Evolutionary conservation across 2,888 invertebrate genomes (phyloP).

Genomic region (Ditylenchus weischeri): DNA sequence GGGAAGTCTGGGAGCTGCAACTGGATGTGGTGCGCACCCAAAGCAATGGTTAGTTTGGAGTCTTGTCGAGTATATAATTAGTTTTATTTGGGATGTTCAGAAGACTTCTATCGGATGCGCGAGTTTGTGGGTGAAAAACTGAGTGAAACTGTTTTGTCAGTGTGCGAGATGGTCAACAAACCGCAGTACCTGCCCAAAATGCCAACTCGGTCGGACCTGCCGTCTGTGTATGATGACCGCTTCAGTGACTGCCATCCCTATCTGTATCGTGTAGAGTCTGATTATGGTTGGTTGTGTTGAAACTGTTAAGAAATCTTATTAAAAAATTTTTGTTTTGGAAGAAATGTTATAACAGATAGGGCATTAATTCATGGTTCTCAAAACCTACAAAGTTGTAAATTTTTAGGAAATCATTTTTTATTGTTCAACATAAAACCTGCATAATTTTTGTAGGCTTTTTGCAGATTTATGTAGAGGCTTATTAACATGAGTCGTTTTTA

Average conservation of each 20-base stretch:
- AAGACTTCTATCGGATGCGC: constrained; percentile 78
- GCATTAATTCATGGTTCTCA: too few species aligned
- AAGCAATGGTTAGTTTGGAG: constrained; percentile 16
- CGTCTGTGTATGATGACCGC: constrained; percentile 87
- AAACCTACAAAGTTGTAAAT: too few species aligned
- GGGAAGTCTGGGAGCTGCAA: constrained; percentile 97
- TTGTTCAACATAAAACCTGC: too few species aligned
- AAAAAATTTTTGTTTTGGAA: background rate
- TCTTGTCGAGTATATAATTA: too few species aligned
- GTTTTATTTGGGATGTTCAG: constrained; percentile 29
- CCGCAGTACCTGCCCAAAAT: constrained; percentile 72
- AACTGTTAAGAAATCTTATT: background rate
- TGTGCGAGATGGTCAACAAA: constrained; percentile 89
- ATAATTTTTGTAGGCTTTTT: too few species aligned
- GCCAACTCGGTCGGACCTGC: constrained; percentile 69
- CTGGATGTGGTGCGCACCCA: constrained; percentile 72
- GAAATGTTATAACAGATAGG: too few species aligned
- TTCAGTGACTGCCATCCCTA: constrained; percentile 93
- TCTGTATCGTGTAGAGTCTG: constrained; percentile 66
- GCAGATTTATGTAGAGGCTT: too few species aligned
- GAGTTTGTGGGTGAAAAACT: constrained; percentile 68
- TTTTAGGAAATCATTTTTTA: too few species aligned
- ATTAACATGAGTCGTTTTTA: too few species aligned
- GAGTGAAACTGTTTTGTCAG: constrained; percentile 87
- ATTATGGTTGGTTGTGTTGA: constrained; percentile 14